Percentiles rank a stretch among this genome's conserved stretches.
phyloP scores from a whole-genome alignment of 1,140 invertebrate species.

The Physella acuta region DNA sequence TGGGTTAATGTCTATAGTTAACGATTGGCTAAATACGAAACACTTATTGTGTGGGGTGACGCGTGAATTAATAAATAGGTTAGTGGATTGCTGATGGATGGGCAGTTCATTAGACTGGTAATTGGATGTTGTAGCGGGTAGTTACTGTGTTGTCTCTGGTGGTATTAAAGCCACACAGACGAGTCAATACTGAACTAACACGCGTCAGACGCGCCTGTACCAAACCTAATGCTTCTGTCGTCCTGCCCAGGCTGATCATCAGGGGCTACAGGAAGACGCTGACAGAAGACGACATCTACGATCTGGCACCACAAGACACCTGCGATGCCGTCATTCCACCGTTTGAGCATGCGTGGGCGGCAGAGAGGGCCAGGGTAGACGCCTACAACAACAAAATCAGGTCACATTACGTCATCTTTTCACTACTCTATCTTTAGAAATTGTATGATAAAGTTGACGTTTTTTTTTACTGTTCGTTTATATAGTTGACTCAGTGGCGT shows the following conservation, averaged over 20 bases:
- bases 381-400: conserved; percentile 18
- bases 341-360: conserved; percentile 5
- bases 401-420: not conserved
- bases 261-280: conserved; percentile 15
- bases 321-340: not conserved
- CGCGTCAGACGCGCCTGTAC: too few relatives aligned
- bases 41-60: too few relatives aligned
- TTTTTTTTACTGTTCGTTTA: not conserved
- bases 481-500: too few relatives aligned
- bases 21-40: too few relatives aligned
- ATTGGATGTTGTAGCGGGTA: too few relatives aligned
- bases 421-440: not conserved
- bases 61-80: too few relatives aligned
- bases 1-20: too few relatives aligned
- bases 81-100: not conserved
- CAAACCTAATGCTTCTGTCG: too few relatives aligned
- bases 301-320: conserved; percentile 5
- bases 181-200: too few relatives aligned
- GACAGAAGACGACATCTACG: conserved; percentile 17
- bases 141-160: not conserved
- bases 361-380: not conserved
- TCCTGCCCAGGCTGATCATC: conserved; percentile 13
- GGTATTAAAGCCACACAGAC: too few relatives aligned
- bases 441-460: not conserved
- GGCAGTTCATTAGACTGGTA: not conserved